Percentiles rank a stretch among this genome's conserved stretches.
Conservation (phyloP, 2,113 vertebrate species). For the Sorex araneus region DNA sequence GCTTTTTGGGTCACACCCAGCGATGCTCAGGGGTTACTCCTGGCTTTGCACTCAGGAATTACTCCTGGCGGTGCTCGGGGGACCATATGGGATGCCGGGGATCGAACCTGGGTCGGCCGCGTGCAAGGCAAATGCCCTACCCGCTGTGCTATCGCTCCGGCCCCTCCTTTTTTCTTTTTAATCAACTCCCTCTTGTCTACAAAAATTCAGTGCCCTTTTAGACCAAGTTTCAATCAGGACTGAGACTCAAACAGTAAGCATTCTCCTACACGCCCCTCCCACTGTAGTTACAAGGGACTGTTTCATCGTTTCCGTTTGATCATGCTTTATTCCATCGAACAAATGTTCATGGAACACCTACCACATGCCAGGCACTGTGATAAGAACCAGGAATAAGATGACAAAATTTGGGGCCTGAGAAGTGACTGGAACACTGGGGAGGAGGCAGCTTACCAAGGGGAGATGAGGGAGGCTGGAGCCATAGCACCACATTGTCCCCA, state of each 20-base stretch:
- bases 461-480: too few species aligned
- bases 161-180: background rate
- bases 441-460: too few species aligned
- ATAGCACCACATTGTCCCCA: too few species aligned
- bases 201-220: background rate
- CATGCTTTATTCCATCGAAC: slow-evolving; percentile 8
- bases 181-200: background rate
- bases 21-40: too few species aligned
- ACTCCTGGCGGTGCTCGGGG: too few species aligned
- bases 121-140: too few species aligned
- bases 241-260: background rate
- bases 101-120: too few species aligned
- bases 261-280: background rate
- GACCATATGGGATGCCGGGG: too few species aligned
- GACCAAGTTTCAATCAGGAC: background rate
- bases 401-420: background rate
- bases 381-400: background rate
- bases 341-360: background rate
- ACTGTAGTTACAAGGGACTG: background rate
- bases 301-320: background rate
- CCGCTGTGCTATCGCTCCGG: too few species aligned
- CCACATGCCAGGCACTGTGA: background rate
- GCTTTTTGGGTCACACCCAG: too few species aligned
- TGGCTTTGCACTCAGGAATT: too few species aligned
- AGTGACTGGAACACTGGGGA: too few species aligned